Base-by-base conservation (phyloP, 2,113 vertebrate species). In the Turnix velox region DNA sequence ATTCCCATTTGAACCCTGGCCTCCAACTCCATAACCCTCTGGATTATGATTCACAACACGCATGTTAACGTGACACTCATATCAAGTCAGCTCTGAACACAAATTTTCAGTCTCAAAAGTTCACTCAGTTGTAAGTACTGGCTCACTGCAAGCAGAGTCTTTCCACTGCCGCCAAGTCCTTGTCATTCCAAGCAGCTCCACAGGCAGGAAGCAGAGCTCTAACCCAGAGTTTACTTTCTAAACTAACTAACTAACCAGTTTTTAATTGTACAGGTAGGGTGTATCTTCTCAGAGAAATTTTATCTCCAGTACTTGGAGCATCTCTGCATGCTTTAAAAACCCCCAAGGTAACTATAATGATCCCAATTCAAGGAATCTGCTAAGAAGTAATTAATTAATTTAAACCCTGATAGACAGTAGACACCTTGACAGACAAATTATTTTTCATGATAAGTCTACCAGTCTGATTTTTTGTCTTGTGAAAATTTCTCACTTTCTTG, bases 1-100 rank as follows among this genome's bases (percentile, higher is more conserved):
- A 94, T 77, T 94, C 87, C 87, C 91, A 63, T 77, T 74, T 92
- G 96, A 95, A 84, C 81, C 84, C 48, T 89, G 87, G 90, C 72
- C 81, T 95, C 92, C 91, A 46, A 52, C 17, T 88, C 42, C 59
- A 49, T 59, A 90, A 2, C 37, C 16, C 57, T 82, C 84, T 76
- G 81, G 51, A 83, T 80, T 66, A 45, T 33, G 51, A 76, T 71
- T 73, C 92, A 87, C 71, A 73, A 39, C 63, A 92, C 1, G 23
- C n/a, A 73, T 14, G 46, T 76, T 89, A 83, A 69, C 1, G 1
- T 80, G 81, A 83, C 67, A 71, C 62, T 83, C 46, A 2, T 39
- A 59, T 33, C 54, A 18, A 65, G 39, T 10, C 63, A 59, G 66
- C 35, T 84, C 52, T 79, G 54, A 89, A 49, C 63, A 48, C 37